phyloP scores from a whole-genome alignment of 2,113 vertebrate species.

The Grammomys dolichurus region DNA sequence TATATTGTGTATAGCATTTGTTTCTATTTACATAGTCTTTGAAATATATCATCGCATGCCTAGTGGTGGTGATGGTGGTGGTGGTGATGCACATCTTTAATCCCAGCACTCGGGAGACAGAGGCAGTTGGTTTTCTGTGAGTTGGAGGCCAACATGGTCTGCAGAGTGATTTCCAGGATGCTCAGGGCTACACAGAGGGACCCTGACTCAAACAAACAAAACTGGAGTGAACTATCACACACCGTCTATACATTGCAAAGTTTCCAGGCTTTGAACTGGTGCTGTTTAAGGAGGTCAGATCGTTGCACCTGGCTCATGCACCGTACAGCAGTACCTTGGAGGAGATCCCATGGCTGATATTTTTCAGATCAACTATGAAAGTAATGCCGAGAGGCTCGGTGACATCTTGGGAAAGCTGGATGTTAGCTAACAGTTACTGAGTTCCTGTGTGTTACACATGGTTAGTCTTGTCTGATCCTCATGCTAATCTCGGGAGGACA shows the following conservation, averaged over 20 bases:
- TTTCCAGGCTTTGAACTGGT: not conserved
- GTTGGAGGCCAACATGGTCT: not conserved
- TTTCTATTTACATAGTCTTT: not conserved
- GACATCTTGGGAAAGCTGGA: not conserved
- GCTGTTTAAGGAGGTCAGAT: not conserved
- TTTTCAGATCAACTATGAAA: not conserved
- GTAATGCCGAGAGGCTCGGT: fast-evolving
- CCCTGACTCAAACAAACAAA: not conserved
- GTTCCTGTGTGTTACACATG: not conserved
- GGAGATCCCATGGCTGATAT: not conserved
- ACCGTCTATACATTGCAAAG: not conserved
- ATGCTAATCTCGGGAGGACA: not conserved
- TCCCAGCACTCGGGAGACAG: not conserved
- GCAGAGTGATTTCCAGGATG: not conserved
- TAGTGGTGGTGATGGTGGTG: not conserved
- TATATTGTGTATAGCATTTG: not conserved
- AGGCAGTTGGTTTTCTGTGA: not conserved
- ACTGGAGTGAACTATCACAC: not conserved
- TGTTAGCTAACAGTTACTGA: not conserved
- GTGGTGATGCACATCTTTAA: not conserved
- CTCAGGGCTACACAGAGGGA: not conserved
- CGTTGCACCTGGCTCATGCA: fast-evolving
- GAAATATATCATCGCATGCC: not conserved
- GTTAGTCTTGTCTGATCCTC: not conserved
- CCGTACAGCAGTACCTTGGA: fast-evolving